Base-by-base conservation (phyloP, 2,113 vertebrate genomes). In the Hippopotamus amphibius region DNA sequence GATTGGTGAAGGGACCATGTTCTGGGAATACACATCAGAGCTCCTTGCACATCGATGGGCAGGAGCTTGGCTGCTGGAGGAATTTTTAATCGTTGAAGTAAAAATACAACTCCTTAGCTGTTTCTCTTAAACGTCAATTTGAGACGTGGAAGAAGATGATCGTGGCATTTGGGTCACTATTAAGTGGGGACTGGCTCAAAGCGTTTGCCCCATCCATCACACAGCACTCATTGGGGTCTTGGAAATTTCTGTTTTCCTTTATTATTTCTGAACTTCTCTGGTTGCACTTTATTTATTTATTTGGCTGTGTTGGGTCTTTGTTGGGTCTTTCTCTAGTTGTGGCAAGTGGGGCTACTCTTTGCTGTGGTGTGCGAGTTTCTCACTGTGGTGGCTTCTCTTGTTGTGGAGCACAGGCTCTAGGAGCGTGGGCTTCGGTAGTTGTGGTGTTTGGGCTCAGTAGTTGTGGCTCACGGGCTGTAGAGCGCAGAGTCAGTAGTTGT, bases 1-100 rank as follows among this genome's bases (percentile, higher is more conserved):
- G 59, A 17, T 11, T 46, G 28, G 59, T 9, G 16, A 28, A 16
- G 55, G n/a, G 48, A 46, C 7, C n/a, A 5, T 0, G 0, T 28
- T 19, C 43, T 3, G 5, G 43, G n/a, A 19, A 2, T 19, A 11
- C 22, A 30, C 37, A 7, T 15, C 16, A 16, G 63, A 43, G 26
- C 6, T 8, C 74, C 26, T 17, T 14, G n/a, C 24, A 33, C 22
- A 6, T 0, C 6, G 50, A 7, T 46, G 16, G 41, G 19, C 22
- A 16, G 71, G 46, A 66, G n/a, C 3, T 17, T 14, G 19, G 33
- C 66, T 17, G 21, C 43, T 66, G 63, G 28, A 57, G 30, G 7
- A 8, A 11, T 21, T 76, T n/a, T 7, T 55, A 83, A 33, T 57
- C 77, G 8, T 21, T 7, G 46, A 57, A 55, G 48, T 22, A 48